phyloP scores from a whole-genome alignment of 2,888 invertebrate species.

The Molorchus minor region DNA sequence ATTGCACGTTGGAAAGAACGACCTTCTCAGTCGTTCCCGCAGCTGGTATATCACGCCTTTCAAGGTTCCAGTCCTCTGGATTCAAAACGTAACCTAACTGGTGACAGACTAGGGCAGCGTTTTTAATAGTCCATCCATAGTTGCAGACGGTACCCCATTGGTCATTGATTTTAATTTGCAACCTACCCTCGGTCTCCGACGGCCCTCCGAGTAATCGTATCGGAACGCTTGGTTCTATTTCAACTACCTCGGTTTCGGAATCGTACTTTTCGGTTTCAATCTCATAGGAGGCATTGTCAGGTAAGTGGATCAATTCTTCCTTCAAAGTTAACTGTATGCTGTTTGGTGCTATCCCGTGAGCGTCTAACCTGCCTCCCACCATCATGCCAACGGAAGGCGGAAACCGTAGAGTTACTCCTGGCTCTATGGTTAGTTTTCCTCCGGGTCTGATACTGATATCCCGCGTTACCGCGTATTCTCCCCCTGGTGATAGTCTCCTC shows the following conservation, averaged over 20 bases:
- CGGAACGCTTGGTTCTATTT: constrained; percentile 71
- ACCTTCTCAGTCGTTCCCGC: constrained; percentile 81
- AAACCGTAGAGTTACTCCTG: constrained; percentile 89
- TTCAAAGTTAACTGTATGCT: constrained; percentile 83
- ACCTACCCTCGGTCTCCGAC: constrained; percentile 83
- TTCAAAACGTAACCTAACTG: constrained; percentile 93
- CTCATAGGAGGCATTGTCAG: constrained; percentile 71
- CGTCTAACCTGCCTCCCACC: constrained; percentile 91
- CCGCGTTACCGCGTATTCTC: constrained; percentile 89
- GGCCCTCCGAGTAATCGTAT: constrained; percentile 85
- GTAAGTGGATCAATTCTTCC: constrained; percentile 74
- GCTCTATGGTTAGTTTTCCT: constrained; percentile 87
- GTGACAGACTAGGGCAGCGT: constrained; percentile 94
- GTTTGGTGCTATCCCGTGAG: constrained; percentile 80
- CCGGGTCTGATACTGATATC: constrained; percentile 95
- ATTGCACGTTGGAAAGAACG: constrained; percentile 86
- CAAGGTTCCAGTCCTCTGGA: constrained; percentile 89
- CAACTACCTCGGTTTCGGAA: constrained; percentile 69
- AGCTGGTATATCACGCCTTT: constrained; percentile 81
- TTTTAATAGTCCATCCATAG: constrained; percentile 92
- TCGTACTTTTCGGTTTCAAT: constrained; percentile 62
- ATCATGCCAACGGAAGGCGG: constrained; percentile 95
- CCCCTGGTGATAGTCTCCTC: constrained; percentile 81
- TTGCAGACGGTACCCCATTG: constrained; percentile 98
- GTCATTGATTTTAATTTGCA: constrained; percentile 84